Evolutionary conservation across 2,113 vertebrate species (phyloP).

Genomic region (Loxodonta africana): DNA sequence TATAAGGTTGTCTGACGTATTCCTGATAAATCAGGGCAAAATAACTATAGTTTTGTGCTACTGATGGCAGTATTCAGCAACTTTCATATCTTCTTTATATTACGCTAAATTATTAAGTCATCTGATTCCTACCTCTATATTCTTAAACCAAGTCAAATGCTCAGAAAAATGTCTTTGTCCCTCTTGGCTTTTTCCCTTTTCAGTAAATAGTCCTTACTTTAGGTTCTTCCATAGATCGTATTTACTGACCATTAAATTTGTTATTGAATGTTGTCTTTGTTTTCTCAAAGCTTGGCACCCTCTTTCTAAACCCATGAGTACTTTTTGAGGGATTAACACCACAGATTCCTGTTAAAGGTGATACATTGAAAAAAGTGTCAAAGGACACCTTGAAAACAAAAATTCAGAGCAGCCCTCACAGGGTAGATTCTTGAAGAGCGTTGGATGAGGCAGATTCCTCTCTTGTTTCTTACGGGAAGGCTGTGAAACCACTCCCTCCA

Average conservation of each 20-base stretch:
- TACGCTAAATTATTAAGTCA: not conserved
- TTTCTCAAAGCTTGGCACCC: not conserved
- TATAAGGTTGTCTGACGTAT: not conserved
- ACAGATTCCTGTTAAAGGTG: not conserved
- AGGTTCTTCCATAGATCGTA: not conserved
- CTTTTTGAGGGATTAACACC: not conserved
- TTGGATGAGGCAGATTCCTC: not conserved
- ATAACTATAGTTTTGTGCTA: not conserved
- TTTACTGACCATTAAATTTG: not conserved
- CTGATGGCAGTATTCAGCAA: not conserved
- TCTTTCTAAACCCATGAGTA: not conserved
- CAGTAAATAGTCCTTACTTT: not conserved
- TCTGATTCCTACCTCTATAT: not conserved
- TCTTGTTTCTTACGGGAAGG: not conserved
- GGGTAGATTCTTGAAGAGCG: not conserved
- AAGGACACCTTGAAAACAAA: not conserved
- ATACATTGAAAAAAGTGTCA: not conserved
- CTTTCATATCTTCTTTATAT: not conserved
- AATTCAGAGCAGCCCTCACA: not conserved
- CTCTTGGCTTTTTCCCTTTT: not conserved
- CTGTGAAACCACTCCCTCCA: not conserved
- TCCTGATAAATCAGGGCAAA: not conserved
- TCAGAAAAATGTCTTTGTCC: not conserved
- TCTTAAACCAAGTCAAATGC: not conserved
- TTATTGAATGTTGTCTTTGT: not conserved